Evolutionary conservation across 2,888 invertebrate species (phyloP), one percentile per base, ranked within the genome.

Genomic region (Ophion ventricosus): DNA sequence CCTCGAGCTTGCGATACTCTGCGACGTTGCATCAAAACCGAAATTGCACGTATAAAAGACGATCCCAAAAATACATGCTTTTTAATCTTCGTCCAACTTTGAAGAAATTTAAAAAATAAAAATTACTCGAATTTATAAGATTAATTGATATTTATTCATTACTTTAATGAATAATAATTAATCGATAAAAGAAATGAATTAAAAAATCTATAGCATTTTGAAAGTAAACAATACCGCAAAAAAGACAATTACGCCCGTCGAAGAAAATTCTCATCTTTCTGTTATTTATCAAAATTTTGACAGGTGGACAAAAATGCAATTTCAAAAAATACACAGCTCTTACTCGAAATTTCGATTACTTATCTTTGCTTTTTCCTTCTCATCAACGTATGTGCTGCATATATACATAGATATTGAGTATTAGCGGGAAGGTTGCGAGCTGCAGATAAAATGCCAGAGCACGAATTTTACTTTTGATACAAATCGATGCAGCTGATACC

Each of bases 401-500:
- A 25, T 54, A 35, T 76, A 40, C 23, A 23, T 26, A 2, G 8
- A 75, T 35, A 23, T 66, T 4, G 23, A 20, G 40, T 23, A 23
- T 66, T 40, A 14, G 49, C 23, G 57, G 1, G 43, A 35, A 66
- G 17, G 64, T 35, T 54, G 35, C 2, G 17, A 75, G 56, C 64
- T 64, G 2, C 17, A 23, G 64, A 56, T 64, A 56, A 75, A 75
- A 75, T 56, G 64, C 54, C 26, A 56, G 23, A 35, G 63, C 75
- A 75, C 64, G 64, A 56, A 66, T 75, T 23, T 75, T 66, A 35
- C 63, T 75, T 3, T 23, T 35, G 64, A 64, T 75, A 75, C 64
- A 66, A 66, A 75, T 75, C 75, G 75, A 77, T 77, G 77, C 61
- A 35, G 35, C 35, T 64, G 64, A 64, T 64, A 20, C 35, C 20